A percentile compares a stretch with the other conserved stretches of the same genome.
Conservation (phyloP, 2,113 vertebrate genomes). For the Lycocorax pyrrhopterus region DNA sequence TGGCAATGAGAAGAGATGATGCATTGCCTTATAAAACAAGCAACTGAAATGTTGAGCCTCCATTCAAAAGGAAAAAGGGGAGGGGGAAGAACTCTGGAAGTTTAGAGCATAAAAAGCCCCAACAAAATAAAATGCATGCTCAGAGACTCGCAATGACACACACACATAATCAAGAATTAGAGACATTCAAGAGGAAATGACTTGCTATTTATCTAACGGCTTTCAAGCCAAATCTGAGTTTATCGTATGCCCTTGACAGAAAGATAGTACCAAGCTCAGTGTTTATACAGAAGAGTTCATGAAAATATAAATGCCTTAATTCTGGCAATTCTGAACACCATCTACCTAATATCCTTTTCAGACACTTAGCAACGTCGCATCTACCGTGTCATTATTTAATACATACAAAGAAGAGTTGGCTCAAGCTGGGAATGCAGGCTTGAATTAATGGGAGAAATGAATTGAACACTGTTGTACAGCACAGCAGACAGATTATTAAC, state of each 20-base stretch:
- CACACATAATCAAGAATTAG: conserved; percentile 9
- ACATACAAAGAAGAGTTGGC: not conserved
- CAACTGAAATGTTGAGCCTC: conserved; percentile 35
- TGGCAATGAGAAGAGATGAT: conserved; percentile 57
- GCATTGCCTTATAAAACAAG: conserved; percentile 61
- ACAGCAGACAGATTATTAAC: not conserved
- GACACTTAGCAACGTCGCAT: not conserved
- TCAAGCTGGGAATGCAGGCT: not conserved
- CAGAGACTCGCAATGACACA: not conserved
- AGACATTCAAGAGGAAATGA: conserved; percentile 34
- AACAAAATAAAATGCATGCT: conserved; percentile 19
- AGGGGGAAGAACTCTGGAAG: not conserved
- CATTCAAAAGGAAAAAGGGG: conserved; percentile 19
- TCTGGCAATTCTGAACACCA: not conserved
- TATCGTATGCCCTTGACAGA: conserved; percentile 7
- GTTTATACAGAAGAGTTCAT: not conserved
- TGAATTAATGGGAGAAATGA: not conserved
- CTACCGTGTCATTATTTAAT: not conserved
- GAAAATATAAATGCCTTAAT: not conserved
- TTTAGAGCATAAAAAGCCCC: not conserved
- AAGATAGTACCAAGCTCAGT: not conserved
- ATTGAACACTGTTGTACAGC: not conserved
- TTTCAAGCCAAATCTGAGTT: not conserved
- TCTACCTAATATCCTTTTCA: not conserved
- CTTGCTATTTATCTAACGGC: not conserved